Percentiles rank a stretch among this genome's conserved stretches.
Conservation (phyloP, 2,797 vertebrate species). For the Balearica regulorum region DNA sequence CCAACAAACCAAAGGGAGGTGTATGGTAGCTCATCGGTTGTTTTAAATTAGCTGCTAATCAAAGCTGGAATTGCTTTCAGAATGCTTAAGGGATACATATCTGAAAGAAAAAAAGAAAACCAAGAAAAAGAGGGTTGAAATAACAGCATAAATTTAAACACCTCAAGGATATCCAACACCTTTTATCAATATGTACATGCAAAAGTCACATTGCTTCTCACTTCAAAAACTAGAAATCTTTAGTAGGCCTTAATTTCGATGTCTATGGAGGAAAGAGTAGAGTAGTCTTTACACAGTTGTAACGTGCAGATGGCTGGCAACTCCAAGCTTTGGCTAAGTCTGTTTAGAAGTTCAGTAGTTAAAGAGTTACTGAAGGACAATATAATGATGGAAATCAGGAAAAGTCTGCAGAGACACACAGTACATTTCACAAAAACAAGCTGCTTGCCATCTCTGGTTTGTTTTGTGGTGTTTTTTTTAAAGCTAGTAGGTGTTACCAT, state of each 20-base stretch:
- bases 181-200: neutral
- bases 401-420: neutral
- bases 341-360: neutral
- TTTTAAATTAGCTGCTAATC: neutral
- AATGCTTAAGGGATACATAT: neutral
- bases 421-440: neutral
- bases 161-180: neutral
- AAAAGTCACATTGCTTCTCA: neutral
- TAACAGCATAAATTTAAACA: neutral
- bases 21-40: neutral
- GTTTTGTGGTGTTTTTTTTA: neutral
- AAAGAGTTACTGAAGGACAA: neutral
- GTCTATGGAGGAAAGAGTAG: neutral
- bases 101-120: neutral
- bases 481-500: neutral
- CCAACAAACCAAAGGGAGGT: neutral
- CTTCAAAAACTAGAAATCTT: neutral
- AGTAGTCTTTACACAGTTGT: neutral
- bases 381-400: neutral
- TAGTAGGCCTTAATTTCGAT: neutral
- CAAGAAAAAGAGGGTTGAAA: neutral
- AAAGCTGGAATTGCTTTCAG: neutral
- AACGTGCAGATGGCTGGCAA: neutral
- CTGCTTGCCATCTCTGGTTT: neutral
- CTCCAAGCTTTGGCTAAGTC: neutral